Percentiles rank a stretch among this genome's conserved stretches.
Conservation (phyloP, 2,888 invertebrate species). For the Frankliniella intonsa region DNA sequence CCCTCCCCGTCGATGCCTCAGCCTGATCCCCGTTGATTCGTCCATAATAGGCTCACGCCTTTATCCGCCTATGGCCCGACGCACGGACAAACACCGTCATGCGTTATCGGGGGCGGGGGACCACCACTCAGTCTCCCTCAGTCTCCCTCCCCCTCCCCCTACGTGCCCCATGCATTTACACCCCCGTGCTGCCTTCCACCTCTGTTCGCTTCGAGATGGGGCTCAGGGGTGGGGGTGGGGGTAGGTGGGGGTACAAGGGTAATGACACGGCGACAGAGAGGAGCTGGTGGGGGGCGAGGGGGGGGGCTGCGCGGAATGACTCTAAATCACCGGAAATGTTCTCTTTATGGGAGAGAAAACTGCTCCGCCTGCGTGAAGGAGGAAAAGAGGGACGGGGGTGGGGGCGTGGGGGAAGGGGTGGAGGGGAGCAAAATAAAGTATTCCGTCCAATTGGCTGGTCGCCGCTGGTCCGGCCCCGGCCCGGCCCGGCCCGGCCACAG, state of each 20-base stretch:
- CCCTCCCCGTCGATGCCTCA: too few relatives aligned
- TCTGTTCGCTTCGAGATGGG: background rate
- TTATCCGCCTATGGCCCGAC: background rate
- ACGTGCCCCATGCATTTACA: background rate
- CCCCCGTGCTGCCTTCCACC: background rate
- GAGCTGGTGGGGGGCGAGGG: background rate
- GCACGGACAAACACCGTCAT: too few relatives aligned
- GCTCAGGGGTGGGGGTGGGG: too few relatives aligned
- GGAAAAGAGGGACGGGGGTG: background rate
- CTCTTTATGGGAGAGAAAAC: conserved; percentile 22
- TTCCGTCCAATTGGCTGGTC: conserved; percentile 14
- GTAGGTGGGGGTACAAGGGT: too few relatives aligned
- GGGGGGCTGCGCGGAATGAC: background rate
- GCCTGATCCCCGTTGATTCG: background rate
- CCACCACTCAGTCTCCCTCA: too few relatives aligned
- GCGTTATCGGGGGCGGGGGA: too few relatives aligned
- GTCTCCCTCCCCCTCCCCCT: background rate
- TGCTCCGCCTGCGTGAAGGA: background rate
- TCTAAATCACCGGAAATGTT: conserved; percentile 22
- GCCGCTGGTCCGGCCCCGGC: background rate
- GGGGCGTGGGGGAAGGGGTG: background rate
- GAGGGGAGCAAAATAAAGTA: background rate
- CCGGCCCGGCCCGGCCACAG: background rate
- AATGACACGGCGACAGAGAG: too few relatives aligned
- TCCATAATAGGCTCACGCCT: conserved; percentile 1